Percentiles rank a stretch among this genome's conserved stretches.
Evolutionary conservation across 2,113 vertebrate genomes (phyloP).

Genomic region (Podarcis muralis): DNA sequence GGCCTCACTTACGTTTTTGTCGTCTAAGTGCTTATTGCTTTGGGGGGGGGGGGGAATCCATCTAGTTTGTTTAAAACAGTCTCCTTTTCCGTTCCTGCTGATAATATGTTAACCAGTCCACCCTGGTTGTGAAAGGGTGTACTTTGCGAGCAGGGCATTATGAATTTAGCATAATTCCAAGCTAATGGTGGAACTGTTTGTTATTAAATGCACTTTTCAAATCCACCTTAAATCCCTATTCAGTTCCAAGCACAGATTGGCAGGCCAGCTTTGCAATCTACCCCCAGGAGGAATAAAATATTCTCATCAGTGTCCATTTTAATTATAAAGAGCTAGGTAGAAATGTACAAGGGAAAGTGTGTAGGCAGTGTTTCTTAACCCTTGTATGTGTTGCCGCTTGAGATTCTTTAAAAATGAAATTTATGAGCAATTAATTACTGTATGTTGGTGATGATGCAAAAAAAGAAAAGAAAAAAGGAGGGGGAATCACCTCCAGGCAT

Average conservation of each 20-base stretch:
- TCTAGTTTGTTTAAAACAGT: background rate
- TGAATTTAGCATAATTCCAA: slow-evolving; percentile 33
- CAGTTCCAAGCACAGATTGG: background rate
- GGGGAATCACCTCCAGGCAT: background rate
- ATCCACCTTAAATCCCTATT: slow-evolving; percentile 32
- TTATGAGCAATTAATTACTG: background rate
- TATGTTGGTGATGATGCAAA: background rate
- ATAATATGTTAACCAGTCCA: slow-evolving; percentile 27
- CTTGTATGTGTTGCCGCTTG: background rate
- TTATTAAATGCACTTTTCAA: slow-evolving; percentile 13
- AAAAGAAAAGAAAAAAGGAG: no score
- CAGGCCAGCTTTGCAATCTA: background rate
- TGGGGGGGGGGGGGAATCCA: background rate
- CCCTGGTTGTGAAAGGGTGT: background rate
- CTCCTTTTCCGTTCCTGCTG: slow-evolving; percentile 19
- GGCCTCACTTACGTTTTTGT: background rate
- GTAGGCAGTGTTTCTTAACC: slow-evolving; percentile 7
- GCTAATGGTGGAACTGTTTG: slow-evolving; percentile 25
- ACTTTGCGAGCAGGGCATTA: background rate
- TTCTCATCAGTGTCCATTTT: background rate
- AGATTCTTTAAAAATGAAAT: background rate
- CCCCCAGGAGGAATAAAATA: slow-evolving; percentile 6
- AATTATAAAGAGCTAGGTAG: background rate
- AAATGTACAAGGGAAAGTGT: background rate
- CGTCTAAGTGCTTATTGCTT: background rate